A percentile compares a stretch with the other conserved stretches of the same genome.
Conservation (phyloP, 2,888 invertebrate species). For the Chouioia cunea region DNA sequence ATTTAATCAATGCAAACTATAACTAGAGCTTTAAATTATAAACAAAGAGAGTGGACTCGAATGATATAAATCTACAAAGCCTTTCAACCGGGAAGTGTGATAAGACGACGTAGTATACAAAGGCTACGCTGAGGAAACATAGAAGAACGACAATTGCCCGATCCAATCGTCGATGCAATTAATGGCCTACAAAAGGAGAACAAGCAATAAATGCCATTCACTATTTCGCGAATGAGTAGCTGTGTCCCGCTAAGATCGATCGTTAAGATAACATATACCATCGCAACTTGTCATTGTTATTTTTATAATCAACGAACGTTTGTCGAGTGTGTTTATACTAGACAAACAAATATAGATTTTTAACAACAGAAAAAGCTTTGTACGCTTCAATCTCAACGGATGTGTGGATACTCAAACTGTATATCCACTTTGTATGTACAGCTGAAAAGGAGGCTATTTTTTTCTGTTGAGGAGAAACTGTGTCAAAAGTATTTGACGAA, state of each 20-base stretch:
- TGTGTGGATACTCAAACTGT: conserved; percentile 20
- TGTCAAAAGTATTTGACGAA: conserved; percentile 44
- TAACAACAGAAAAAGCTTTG: background rate
- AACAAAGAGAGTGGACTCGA: no score
- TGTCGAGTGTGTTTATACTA: no score
- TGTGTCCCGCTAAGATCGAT: no score
- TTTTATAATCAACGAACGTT: no score
- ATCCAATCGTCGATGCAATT: conserved; percentile 17
- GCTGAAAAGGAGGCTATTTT: no score
- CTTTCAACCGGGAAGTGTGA: conserved; percentile 1
- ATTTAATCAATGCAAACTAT: no score
- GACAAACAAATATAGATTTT: no score
- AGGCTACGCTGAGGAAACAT: background rate
- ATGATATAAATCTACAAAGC: conserved; percentile 4
- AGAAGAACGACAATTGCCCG: background rate
- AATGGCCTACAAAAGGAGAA: conserved; percentile 16
- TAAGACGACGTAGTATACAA: conserved; percentile 12
- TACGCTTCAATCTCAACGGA: conserved; percentile 9
- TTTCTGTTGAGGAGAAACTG: conserved; percentile 16
- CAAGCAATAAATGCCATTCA: no score
- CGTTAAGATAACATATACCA: no score
- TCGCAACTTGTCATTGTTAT: no score
- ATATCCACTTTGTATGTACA: conserved; percentile 17
- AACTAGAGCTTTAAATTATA: no score
- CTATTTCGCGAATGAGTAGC: no score